A percentile compares a stretch with the other conserved stretches of the same genome.
Conservation (phyloP, 2,888 invertebrate genomes). For the Drosophila infuscata region DNA sequence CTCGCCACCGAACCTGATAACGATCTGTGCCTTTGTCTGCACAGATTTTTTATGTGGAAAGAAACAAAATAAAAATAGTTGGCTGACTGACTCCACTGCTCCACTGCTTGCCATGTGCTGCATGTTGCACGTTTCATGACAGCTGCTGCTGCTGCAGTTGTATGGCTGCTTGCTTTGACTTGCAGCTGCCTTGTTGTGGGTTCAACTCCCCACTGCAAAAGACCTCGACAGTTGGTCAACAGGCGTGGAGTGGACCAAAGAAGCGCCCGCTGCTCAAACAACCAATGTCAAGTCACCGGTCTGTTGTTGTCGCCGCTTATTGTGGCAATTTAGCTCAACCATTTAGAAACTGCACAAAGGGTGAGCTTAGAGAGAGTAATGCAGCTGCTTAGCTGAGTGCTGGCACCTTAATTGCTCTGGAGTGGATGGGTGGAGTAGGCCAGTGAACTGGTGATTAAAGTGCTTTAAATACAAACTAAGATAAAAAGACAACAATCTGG, state of each 20-base stretch:
- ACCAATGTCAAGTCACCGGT: conserved; percentile 6
- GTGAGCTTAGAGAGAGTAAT: not conserved
- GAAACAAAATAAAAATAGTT: conserved; percentile 64
- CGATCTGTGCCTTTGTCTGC: conserved; percentile 15
- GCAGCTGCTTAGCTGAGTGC: conserved; percentile 29
- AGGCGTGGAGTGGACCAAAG: conserved; percentile 6
- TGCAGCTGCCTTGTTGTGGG: conserved; percentile 7
- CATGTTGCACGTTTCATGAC: conserved; percentile 44
- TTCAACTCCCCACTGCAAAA: not conserved
- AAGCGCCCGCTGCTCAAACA: conserved; percentile 15
- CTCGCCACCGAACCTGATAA: conserved; percentile 13
- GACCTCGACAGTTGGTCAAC: conserved; percentile 21
- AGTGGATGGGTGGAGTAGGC: conserved; percentile 1
- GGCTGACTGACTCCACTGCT: conserved; percentile 24
- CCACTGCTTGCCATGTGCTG: conserved; percentile 48
- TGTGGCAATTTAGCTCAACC: conserved; percentile 36
- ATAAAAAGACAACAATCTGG: not conserved
- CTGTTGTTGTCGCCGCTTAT: not conserved
- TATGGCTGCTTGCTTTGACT: conserved; percentile 70
- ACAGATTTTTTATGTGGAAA: conserved; percentile 56
- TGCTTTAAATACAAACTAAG: no score
- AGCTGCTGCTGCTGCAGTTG: conserved; percentile 71
- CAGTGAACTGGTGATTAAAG: conserved; percentile 2
- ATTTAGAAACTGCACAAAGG: conserved; percentile 51
- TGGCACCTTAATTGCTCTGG: not conserved